Conservation (phyloP, 2,797 vertebrate species). For the Myotis vivesi region DNA sequence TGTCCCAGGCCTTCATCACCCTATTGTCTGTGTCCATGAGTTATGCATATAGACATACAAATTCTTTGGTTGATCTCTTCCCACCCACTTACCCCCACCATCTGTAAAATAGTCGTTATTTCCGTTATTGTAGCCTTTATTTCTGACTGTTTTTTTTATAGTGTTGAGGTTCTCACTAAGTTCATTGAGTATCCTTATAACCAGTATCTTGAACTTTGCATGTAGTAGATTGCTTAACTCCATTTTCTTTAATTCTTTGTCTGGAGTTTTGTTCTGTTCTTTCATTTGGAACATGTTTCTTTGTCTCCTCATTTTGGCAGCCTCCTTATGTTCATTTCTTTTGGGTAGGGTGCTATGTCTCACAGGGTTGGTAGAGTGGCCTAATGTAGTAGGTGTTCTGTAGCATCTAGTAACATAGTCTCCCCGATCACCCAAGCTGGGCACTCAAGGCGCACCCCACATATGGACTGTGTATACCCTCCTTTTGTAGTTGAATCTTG, state of each 20-base stretch:
- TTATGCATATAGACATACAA: no score
- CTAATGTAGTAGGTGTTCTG: background rate
- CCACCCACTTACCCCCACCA: no score
- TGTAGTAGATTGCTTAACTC: background rate
- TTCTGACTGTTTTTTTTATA: background rate
- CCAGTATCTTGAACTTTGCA: background rate
- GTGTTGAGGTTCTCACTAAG: background rate
- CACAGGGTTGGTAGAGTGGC: background rate
- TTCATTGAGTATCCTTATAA: background rate
- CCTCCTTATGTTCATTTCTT: background rate
- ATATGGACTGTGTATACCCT: background rate
- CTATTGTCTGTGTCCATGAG: no score
- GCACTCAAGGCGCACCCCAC: background rate
- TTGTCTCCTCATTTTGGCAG: background rate
- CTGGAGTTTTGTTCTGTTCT: background rate
- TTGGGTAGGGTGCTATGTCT: background rate
- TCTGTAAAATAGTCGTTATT: background rate
- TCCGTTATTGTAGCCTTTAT: background rate
- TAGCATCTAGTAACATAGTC: background rate
- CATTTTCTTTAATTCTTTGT: background rate
- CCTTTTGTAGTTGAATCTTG: background rate
- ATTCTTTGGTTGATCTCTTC: no score
- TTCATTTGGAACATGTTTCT: background rate
- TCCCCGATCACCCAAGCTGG: background rate
- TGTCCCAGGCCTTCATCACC: no score